Evolutionary conservation across 1,140 invertebrate species (phyloP), one percentile per base, ranked within the genome.

Genomic region (Maniola jurtina): DNA sequence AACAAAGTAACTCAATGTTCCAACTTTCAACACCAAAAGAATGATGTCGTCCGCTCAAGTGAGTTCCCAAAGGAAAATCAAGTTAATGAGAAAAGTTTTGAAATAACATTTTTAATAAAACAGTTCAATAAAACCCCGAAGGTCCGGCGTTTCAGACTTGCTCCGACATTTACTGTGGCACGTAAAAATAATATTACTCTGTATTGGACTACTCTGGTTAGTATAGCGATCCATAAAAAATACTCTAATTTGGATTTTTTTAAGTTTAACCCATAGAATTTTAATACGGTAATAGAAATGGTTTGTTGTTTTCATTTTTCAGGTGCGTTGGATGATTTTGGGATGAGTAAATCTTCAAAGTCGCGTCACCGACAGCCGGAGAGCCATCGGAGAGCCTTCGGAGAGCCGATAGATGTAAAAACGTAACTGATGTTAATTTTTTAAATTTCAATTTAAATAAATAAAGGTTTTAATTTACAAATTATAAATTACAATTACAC

Each of bases 31-130:
- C 48, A 52, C 48, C 15, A 6, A 25, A 52, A 52, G 48, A 52
- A 52, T 16, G 14, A 52, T 52, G 48, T 52, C 48, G 7, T 11
- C 0, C 14, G 14, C 48, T 25, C 14, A 52, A 52, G 6, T 52
- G 48, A 52, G 48, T 25, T 52, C 16, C 15, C 48, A 52, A 52
- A 52, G 48, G 16, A 52, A 52, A 52, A 52, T 52, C 48, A 52
- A 52, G 48, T 52, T 52, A 52, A 52, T 52, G 48, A 52, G 48
- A 52, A 52, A 52, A 52, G 15, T 52, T 52, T n/a, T 9, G 14
- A 52, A 16, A 52, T 52, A 52, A 52, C 15, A 25, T 52, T 52
- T 48, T 52, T 52, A 52, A 52, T 52, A 25, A 52, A 52, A 52
- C 48, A 25, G 15, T 7, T 5, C 7, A 15, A 52, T 52, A 52